Percentiles rank a stretch among this genome's conserved stretches.
Conservation (phyloP, 2,113 vertebrate genomes). For the Andinoacara biseriatus region DNA sequence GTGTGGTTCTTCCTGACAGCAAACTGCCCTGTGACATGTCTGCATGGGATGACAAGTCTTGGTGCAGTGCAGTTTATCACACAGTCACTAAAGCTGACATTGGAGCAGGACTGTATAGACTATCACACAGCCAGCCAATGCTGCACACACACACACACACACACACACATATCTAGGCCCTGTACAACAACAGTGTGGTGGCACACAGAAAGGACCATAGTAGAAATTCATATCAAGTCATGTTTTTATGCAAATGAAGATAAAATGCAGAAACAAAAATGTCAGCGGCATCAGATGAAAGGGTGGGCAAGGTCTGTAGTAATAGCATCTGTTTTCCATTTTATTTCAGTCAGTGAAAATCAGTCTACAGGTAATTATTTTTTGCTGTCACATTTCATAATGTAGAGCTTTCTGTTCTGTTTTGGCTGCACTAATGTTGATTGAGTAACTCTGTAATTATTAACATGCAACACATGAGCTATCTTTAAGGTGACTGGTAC, state of each 20-base stretch:
- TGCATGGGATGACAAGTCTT: conserved; percentile 48
- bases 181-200: conserved; percentile 4
- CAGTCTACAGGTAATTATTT: background rate
- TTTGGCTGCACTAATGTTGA: background rate
- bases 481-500: background rate
- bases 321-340: background rate
- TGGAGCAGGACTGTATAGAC: conserved; percentile 35
- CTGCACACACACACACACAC: background rate
- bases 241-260: conserved; percentile 39
- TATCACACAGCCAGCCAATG: conserved; percentile 42
- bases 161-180: background rate
- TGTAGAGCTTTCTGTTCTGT: background rate
- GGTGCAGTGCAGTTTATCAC: conserved; percentile 57
- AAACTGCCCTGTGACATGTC: conserved; percentile 45
- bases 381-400: background rate
- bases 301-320: background rate
- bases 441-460: background rate
- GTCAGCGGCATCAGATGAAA: background rate
- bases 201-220: conserved; percentile 15
- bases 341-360: conserved; percentile 10
- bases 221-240: background rate
- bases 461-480: background rate
- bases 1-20: conserved; percentile 11
- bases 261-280: conserved; percentile 12
- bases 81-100: conserved; percentile 53